These are phyloP conservation scores for Donacobius atricapilla DNA, from an alignment of 2,113 vertebrate species.

Conservation along the genomic window DNA sequence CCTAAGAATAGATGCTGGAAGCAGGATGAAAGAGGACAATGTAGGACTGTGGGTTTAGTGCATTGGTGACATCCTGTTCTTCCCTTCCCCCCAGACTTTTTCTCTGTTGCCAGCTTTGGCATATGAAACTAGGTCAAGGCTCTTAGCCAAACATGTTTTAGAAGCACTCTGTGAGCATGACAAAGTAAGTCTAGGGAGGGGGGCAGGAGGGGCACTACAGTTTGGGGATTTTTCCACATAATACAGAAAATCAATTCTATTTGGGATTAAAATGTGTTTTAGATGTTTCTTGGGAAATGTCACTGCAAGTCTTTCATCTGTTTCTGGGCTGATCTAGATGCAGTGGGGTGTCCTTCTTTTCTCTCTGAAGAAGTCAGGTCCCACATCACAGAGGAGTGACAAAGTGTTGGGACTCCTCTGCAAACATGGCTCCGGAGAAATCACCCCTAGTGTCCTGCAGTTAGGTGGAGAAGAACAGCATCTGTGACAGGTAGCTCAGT, in stretches of 20 bases:
- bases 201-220: accelerated
- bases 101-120: background rate
- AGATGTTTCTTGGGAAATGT: background rate
- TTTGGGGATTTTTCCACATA: background rate
- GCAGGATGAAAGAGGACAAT: background rate
- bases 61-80: background rate
- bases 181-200: background rate
- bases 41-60: background rate
- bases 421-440: background rate
- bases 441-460: background rate
- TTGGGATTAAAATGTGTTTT: background rate
- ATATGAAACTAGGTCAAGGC: background rate
- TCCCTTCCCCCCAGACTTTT: background rate
- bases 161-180: background rate
- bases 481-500: background rate
- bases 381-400: background rate
- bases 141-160: background rate
- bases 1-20: background rate
- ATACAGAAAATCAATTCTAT: background rate
- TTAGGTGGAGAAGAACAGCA: background rate
- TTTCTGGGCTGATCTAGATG: background rate
- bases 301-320: background rate
- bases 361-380: background rate
- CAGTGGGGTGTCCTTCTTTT: background rate
- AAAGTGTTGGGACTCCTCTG: background rate